phyloP scores from a whole-genome alignment of 2,797 vertebrate species.

The Propithecus deckenii region DNA sequence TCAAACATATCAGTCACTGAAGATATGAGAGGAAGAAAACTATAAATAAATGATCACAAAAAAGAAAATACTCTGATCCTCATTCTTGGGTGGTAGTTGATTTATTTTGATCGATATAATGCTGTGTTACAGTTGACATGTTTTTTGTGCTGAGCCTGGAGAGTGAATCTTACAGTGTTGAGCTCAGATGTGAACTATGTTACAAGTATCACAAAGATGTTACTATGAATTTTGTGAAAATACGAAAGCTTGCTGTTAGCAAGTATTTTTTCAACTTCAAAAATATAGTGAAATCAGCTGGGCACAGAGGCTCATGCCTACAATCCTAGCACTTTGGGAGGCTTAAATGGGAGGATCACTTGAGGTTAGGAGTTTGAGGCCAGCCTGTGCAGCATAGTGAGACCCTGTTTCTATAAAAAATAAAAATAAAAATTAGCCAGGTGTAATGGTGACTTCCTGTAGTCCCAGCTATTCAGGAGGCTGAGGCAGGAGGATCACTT shows the following conservation, averaged over 20 bases:
- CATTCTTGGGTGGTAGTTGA: constrained; percentile 38
- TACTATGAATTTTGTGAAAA: neutral
- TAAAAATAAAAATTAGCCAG: neutral
- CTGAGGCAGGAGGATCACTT: neutral
- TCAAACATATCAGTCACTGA: constrained; percentile 68
- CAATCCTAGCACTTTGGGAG: neutral
- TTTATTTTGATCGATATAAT: constrained; percentile 56
- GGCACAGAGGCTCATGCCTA: neutral
- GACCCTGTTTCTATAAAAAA: neutral
- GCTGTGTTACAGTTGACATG: constrained; percentile 18
- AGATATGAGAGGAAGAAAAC: constrained; percentile 44
- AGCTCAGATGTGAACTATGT: neutral
- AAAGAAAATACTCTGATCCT: constrained; percentile 7
- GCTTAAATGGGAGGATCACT: too few relatives aligned
- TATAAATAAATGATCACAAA: constrained; percentile 69
- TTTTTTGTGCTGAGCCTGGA: constrained; percentile 7
- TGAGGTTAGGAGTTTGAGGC: neutral
- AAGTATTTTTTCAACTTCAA: neutral
- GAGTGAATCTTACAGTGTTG: neutral
- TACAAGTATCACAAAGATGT: neutral
- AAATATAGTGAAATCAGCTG: neutral
- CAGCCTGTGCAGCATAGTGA: neutral
- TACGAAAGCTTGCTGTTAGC: constrained; percentile 10
- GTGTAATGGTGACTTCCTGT: neutral
- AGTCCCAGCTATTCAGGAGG: neutral